These are phyloP conservation scores for Cheilosia soror DNA, from an alignment of 2,888 invertebrate species.

Conservation along the genomic window DNA sequence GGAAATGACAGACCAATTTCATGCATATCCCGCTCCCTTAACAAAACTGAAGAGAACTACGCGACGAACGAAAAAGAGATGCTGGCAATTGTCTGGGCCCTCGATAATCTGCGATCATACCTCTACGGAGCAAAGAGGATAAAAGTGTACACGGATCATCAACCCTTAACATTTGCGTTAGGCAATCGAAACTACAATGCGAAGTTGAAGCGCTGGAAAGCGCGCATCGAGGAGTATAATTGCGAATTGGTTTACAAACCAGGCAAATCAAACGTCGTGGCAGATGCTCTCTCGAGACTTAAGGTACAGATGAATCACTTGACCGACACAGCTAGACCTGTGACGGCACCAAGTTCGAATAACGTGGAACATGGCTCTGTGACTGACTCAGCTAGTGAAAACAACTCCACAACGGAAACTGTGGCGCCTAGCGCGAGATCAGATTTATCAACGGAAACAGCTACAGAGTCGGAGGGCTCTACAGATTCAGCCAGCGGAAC, in stretches of 20 bases:
- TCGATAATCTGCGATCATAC: constrained; percentile 44
- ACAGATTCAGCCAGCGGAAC: neutral
- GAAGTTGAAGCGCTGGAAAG: constrained; percentile 54
- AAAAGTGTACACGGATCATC: constrained; percentile 48
- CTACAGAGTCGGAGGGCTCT: neutral
- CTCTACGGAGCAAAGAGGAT: constrained; percentile 48
- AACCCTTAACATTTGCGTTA: constrained; percentile 40
- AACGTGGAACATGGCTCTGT: neutral
- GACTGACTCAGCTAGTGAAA: neutral
- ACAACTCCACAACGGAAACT: too few relatives aligned
- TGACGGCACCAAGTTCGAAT: neutral
- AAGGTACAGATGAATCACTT: too few relatives aligned
- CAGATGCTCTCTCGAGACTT: constrained; percentile 14
- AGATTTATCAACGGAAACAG: neutral
- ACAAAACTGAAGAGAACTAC: constrained; percentile 59
- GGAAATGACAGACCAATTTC: constrained; percentile 17
- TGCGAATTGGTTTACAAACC: constrained; percentile 51
- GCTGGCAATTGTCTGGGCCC: constrained; percentile 56
- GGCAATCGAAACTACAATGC: constrained; percentile 49
- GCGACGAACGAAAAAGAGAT: constrained; percentile 62
- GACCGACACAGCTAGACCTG: neutral
- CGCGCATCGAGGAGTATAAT: constrained; percentile 63
- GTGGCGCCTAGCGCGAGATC: neutral
- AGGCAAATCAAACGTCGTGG: constrained; percentile 33
- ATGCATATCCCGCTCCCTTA: constrained; percentile 16